Base-by-base conservation (phyloP, 2,113 vertebrate genomes). In the Ranitomeya variabilis region DNA sequence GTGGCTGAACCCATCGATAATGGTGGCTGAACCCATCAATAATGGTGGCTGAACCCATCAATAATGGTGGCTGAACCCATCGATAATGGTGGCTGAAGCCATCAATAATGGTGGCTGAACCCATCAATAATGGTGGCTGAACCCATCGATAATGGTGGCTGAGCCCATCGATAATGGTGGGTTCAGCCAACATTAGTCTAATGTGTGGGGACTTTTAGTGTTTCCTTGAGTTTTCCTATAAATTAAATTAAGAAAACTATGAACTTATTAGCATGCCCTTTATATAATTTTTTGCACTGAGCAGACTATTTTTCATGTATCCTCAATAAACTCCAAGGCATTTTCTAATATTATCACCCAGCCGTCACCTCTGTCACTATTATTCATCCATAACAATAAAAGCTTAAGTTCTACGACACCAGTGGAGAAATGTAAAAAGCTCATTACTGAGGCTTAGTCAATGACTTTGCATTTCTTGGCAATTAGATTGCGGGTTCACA, bases 381-480 rank as follows among this genome's bases (percentile, higher is more conserved):
- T 45, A 18, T 76, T 76, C 7, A 15, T 71, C 7, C 5, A 19
- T 76, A 51, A 76, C 15, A 51, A 51, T 73, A 45, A 19, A 76
- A 19, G 31, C 37, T 73, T 74, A 67, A 66, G 37, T 37, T 7
- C 19, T 84, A 51, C n/a, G 31, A 71, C 51, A 69, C 37, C 14
- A 84, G n/a, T 2, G 66, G 16, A 54, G 45, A 18, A 83, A 71
- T 52, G 66, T n/a, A 54, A 71, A 84, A 69, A 19, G 6, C 37
- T 13, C 31, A 71, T 23, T 67, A 64, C n/a, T 67, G 16, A 13
- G 60, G 62, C 23, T 71, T 31, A 71, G 64, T 26, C 45, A 55
- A 23, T 26, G 60, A 84, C 26, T 84, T 84, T 69, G 64, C 21
- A 84, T 84, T 51, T 26, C 52, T 23, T 57, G 57, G 52, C 31